Base-by-base conservation (phyloP, 37 sponge, comb jelly and placozoan genomes). In the Ephydatia muelleri region DNA sequence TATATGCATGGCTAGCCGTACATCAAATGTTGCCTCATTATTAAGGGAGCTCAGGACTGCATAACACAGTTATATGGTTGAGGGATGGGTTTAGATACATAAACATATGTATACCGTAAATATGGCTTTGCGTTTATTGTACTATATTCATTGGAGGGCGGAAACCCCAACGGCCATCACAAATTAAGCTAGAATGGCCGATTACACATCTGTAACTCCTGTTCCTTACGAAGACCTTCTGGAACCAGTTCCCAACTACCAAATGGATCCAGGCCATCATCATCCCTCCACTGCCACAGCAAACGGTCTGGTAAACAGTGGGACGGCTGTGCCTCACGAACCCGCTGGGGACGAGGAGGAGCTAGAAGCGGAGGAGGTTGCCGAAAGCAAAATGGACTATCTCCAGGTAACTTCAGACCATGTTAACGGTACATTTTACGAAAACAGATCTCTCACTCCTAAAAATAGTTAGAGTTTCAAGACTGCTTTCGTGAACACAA, bases 401-500 rank as follows among this genome's bases (percentile, higher is more conserved):
- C 57, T 57, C 19, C 57, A 57, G 57, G 57, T 57, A 57, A 14
- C 57, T 57, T 1, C 16, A 57, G 9, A 14, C 57, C 57, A 16
- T 57, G 19, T 13, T 57, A 57, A 4, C 6, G 16, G 14, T 57
- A 57, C 57, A 21, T 14, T 57, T 43, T 43, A 43, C 43, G 3
- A 43, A 14, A 57, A 13, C 1, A 1, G 9, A 11, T 57, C 43
- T 43, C 43, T 43, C 43, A 9, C 43, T 6, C 6, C 6, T 43
- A 9, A 43, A 43, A 43, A 43, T 11, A 82, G 83, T 29, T 82
- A 30, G 83, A 82, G 19, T 82, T 82, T 26, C 28, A 82, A 19
- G 49, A 38, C 21, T 68, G 70, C 83, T 82, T 82, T 82, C 72
- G 38, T 71, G 83, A 82, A 73, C 83, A 82, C 83, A 35, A 82